Conservation (phyloP, 2,888 invertebrate genomes). For the Sarcophaga rosellei region DNA sequence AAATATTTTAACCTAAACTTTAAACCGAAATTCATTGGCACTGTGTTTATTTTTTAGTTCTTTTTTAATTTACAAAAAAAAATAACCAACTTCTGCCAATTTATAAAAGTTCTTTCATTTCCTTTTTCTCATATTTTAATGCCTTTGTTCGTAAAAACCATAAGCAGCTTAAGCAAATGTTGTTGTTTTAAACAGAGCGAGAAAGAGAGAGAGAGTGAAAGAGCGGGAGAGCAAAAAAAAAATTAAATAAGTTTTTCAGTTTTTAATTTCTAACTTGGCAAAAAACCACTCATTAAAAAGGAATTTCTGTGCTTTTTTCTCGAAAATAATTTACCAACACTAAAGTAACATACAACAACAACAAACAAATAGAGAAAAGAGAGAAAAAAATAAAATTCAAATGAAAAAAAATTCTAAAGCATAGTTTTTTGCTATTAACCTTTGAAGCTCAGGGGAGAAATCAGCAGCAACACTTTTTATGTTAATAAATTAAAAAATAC, state of each 20-base stretch:
- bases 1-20: background rate
- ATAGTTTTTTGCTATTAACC: conserved; percentile 45
- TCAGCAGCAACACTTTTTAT: conserved; percentile 35
- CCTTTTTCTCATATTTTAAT: background rate
- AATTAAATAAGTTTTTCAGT: conserved; percentile 15
- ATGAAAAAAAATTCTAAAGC: conserved; percentile 26
- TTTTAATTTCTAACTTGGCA: conserved; percentile 46
- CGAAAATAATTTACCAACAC: conserved; percentile 38
- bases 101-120: background rate
- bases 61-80: conserved; percentile 1
- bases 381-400: background rate
- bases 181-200: conserved; percentile 42
- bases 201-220: too few relatives aligned
- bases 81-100: background rate
- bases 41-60: background rate
- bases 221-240: background rate
- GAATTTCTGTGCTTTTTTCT: conserved; percentile 56
- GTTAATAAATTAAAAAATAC: conserved; percentile 39
- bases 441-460: conserved; percentile 49
- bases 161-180: conserved; percentile 64
- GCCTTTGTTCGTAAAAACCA: conserved; percentile 39
- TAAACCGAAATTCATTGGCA: background rate
- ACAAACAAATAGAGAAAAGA: background rate
- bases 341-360: conserved; percentile 16
- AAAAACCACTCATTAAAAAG: conserved; percentile 69